Conservation (phyloP, 2,113 vertebrate species). For the Rhinolophus sinicus region DNA sequence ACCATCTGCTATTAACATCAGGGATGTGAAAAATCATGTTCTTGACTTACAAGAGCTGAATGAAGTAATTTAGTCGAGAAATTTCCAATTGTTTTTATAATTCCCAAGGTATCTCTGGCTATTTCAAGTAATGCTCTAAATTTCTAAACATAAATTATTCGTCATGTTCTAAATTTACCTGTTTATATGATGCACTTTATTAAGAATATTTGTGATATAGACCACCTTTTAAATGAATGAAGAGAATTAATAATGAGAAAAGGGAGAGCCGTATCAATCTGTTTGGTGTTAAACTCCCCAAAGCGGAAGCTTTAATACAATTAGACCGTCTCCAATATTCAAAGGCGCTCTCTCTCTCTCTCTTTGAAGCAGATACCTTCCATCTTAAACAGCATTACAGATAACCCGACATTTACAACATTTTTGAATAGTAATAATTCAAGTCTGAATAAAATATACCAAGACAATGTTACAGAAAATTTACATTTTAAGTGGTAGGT, state of each 20-base stretch:
- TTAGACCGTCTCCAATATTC: not conserved
- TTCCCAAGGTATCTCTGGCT: not conserved
- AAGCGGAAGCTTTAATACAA: not conserved
- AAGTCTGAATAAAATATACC: slow-evolving; percentile 1
- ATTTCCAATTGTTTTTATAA: not conserved
- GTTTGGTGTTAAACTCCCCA: not conserved
- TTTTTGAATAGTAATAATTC: not conserved
- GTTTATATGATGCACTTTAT: not conserved
- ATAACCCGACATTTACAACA: not conserved
- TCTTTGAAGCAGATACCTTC: not conserved
- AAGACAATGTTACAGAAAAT: slow-evolving; percentile 20
- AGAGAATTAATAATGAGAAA: not conserved
- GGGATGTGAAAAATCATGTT: not conserved
- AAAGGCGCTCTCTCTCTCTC: not conserved
- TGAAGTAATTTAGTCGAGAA: not conserved
- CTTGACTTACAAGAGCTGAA: not conserved
- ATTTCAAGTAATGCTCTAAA: not conserved
- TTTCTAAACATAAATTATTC: slow-evolving; percentile 1
- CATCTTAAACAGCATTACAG: not conserved
- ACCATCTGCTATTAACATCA: not conserved
- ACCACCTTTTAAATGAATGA: not conserved
- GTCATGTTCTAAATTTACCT: not conserved
- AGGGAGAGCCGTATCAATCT: not conserved
- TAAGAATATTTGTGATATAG: not conserved
- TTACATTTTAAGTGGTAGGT: slow-evolving; percentile 35